These are phyloP conservation scores for Aldrovandia affinis DNA, from an alignment of 2,797 vertebrate genomes.

Conservation along the genomic window DNA sequence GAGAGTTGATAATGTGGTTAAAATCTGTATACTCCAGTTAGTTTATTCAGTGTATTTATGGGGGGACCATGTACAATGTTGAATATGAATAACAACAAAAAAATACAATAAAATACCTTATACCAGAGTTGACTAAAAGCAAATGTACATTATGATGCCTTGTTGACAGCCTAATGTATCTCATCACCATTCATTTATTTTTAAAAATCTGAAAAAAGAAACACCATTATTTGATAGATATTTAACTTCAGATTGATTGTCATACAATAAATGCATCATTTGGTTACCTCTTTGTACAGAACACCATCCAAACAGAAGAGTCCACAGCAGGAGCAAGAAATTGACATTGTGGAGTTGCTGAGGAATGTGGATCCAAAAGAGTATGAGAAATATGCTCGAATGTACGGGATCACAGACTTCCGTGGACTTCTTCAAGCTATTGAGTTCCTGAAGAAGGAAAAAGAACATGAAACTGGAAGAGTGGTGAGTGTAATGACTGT, in stretches of 20 bases:
- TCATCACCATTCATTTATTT: no score
- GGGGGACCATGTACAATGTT: no score
- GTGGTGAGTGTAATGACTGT: constrained; percentile 70
- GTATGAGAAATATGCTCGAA: constrained; percentile 97
- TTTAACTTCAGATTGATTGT: background rate
- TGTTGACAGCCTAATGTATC: no score
- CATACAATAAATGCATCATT: background rate
- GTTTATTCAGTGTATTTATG: no score
- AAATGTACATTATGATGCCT: no score
- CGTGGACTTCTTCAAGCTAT: constrained; percentile 96
- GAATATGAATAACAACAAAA: no score
- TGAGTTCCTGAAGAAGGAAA: constrained; percentile 88
- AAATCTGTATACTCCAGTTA: no score
- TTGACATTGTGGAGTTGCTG: constrained; percentile 94
- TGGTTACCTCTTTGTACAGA: constrained; percentile 63
- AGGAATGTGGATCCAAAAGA: constrained; percentile 99
- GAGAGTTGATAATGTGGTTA: no score
- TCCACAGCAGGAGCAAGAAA: constrained; percentile 87
- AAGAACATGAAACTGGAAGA: constrained; percentile 88
- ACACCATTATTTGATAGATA: background rate
- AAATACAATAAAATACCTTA: no score
- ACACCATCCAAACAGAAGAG: constrained; percentile 91
- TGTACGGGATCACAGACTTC: constrained; percentile 99
- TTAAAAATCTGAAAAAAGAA: no score
- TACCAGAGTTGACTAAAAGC: no score